Percentiles rank a stretch among this genome's conserved stretches.
phyloP scores from a whole-genome alignment of 2,113 vertebrate genomes.

The Phalacrocorax carbo region DNA sequence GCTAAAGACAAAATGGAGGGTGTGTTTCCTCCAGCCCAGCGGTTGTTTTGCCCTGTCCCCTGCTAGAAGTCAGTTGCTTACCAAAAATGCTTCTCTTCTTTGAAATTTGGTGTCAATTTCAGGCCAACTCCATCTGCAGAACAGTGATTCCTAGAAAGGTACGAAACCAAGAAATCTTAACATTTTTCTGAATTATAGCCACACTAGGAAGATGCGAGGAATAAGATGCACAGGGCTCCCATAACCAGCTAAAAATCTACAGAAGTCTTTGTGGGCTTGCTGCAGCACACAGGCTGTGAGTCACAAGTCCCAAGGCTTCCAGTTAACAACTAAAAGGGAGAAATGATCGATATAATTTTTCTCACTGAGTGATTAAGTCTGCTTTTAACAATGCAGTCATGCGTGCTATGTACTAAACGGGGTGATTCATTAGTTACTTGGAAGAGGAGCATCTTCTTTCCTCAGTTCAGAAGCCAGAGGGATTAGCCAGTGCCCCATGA shows the following conservation, averaged over 20 bases:
- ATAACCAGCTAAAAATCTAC: not conserved
- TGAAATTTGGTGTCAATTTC: not conserved
- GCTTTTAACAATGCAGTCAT: slow-evolving; percentile 45
- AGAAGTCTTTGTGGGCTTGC: not conserved
- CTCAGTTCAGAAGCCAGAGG: slow-evolving; percentile 13
- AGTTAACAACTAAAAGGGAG: slow-evolving; percentile 17
- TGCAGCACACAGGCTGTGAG: not conserved
- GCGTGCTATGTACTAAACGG: slow-evolving; percentile 36
- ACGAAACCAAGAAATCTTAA: not conserved
- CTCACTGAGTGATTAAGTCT: slow-evolving; percentile 49
- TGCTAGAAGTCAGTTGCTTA: not conserved
- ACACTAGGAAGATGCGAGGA: not conserved
- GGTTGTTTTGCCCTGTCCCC: not conserved
- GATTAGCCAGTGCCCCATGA: not conserved
- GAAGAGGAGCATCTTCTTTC: slow-evolving; percentile 4
- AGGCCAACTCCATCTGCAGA: not conserved
- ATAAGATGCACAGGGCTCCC: not conserved
- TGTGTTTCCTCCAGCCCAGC: not conserved
- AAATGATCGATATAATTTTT: slow-evolving; percentile 32
- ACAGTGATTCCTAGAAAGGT: not conserved
- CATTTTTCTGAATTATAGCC: not conserved
- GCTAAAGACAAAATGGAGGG: not conserved
- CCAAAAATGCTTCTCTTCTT: not conserved
- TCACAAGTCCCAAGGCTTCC: slow-evolving; percentile 16
- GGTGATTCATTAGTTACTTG: slow-evolving; percentile 43